Base-by-base conservation (phyloP, 2,888 invertebrate genomes). In the Lepidonotus clava region DNA sequence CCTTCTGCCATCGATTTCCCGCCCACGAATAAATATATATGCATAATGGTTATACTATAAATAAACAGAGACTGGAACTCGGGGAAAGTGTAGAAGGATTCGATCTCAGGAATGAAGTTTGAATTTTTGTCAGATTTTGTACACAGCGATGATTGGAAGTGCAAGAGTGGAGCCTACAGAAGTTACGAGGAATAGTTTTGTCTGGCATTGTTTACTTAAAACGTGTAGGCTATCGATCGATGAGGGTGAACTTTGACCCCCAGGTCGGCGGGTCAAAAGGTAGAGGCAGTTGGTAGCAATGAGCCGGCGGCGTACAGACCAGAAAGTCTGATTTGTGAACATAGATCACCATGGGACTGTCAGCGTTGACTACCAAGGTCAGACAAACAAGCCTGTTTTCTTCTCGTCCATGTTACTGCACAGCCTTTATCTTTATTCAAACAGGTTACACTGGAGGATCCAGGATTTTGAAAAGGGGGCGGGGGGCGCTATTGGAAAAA, bases 291-390 rank as follows among this genome's bases (percentile, higher is more conserved):
- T 28, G 61, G 61, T 32, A 61, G 28, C 61, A 24, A 61, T 61
- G 61, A 61, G 61, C 24, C 2, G 28, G 28, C 61, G 11, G 61
- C 61, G 21, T 1, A 14, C 28, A 2, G 24, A n/a, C 21, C 61
- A 61, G 61, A 61, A 61, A 24, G 61, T 32, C 61, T 61, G 61
- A 18, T 61, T 61, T 61, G 28, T 11, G 61, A 11, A 61, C 61
- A 61, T 61, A 61, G 61, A 61, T 61, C 61, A 61, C n/a, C 24
- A 61, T 61, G 28, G 28, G n/a, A 11, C 61, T 24, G 61, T 61
- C 61, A 61, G 61, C 28, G 28, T 32, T 28, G 61, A 4, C n/a
- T 18, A 4, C 61, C 24, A 2, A 61, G 61, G 61, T 61, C 61
- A 28, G 24, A 61, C 24, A 61, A 61, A 61, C 61, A 61, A 32